Base-by-base conservation (phyloP, 2,797 vertebrate species). In the Cyprinodon diabolis region DNA sequence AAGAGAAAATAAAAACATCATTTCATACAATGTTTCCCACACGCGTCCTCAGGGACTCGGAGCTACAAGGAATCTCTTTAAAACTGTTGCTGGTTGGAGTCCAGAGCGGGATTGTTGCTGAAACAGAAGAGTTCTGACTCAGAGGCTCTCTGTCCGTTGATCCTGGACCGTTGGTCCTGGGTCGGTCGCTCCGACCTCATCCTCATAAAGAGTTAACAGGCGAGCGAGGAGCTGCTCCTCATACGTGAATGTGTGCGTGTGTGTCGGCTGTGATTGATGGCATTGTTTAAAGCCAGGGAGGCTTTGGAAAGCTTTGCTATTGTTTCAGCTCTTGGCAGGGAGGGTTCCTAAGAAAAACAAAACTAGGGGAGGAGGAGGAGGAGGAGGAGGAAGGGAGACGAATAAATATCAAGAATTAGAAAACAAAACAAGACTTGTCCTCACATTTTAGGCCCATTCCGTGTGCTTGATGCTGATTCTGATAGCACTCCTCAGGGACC, bases 261-360 rank as follows among this genome's bases (percentile, higher is more conserved):
- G 40, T 84, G 85, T 91, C 76, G 58, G 79, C 51, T 81, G 87
- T 95, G 94, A 95, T 94, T 93, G 91, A 95, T 95, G 92, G 93
- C 89, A 92, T 93, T 94, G 94, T 94, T 94, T 93, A 93, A 94
- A 92, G 90, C 90, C 90, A 91, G 89, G 91, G 88, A 92, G 92
- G 91, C 86, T 93, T 92, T 93, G 92, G 93, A 92, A 91, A 75
- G 86, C 86, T 86, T 71, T 86, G 82, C 89, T 91, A 93, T 94
- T 94, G 93, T 94, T 95, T 92, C 87, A 93, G 90, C 85, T 93
- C 82, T 93, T 93, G 94, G 93, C 93, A 78, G 84, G 73, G 66
- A 80, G 82, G 54, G n/a, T 69, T 84, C 82, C 82, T 84, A 82
- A 89, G 85, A 82, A 88, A 90, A 90, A 84, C 82, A 90, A 81